Evolutionary conservation across 2,113 vertebrate genomes (phyloP).

Genomic region (Psettodes erumei): DNA sequence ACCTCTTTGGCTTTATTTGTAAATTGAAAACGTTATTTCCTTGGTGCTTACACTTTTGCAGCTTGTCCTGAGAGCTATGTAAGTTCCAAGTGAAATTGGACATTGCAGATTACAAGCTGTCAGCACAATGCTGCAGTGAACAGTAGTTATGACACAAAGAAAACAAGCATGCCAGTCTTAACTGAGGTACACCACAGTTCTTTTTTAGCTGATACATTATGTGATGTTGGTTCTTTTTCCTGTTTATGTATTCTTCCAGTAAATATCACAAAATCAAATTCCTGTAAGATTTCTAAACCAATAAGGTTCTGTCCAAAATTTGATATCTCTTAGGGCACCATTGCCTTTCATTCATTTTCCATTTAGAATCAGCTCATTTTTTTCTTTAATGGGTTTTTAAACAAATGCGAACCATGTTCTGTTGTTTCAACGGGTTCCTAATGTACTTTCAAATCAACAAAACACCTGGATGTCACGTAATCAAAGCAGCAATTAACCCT

Average conservation of each 20-base stretch:
- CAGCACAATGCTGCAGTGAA: slow-evolving; percentile 4
- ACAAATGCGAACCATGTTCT: not conserved
- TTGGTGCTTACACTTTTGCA: not conserved
- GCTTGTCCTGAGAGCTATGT: not conserved
- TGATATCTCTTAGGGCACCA: not conserved
- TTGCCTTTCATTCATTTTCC: not conserved
- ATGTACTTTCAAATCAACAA: not conserved
- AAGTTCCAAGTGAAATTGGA: slow-evolving; percentile 7
- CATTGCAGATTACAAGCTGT: slow-evolving; percentile 31
- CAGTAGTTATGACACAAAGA: slow-evolving; percentile 21
- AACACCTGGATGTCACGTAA: not conserved
- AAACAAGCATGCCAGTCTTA: slow-evolving; percentile 16
- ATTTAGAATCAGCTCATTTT: not conserved
- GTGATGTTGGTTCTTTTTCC: not conserved
- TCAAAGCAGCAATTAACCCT: not conserved
- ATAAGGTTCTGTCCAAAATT: not conserved
- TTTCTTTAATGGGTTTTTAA: not conserved
- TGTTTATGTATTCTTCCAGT: not conserved
- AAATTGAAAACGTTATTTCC: slow-evolving; percentile 1
- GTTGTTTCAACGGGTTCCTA: not conserved
- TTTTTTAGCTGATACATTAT: not conserved
- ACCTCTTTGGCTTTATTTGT: not conserved
- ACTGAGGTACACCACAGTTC: not conserved
- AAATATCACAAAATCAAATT: not conserved
- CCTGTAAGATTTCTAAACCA: not conserved